Percentiles rank a stretch among this genome's conserved stretches.
Conservation (phyloP, 1,140 invertebrate genomes). For the Triops cancriformis region DNA sequence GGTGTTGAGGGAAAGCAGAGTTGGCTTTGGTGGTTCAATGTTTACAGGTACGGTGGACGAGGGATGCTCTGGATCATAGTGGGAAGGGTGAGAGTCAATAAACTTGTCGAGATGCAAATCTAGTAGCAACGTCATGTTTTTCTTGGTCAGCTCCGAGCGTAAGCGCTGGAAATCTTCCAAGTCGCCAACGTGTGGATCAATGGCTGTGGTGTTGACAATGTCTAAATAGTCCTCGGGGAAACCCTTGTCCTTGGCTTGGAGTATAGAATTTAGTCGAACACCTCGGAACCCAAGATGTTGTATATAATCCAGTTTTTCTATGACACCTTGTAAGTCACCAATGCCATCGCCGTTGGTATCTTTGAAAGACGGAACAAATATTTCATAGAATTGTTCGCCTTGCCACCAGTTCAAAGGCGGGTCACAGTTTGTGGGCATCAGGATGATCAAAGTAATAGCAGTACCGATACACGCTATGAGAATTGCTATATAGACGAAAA, state of each 20-base stretch:
- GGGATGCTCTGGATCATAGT: conserved; percentile 25
- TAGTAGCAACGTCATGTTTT: conserved; percentile 60
- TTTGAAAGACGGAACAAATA: conserved; percentile 71
- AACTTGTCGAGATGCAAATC: conserved; percentile 61
- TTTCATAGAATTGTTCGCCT: conserved; percentile 68
- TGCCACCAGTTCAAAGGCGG: conserved; percentile 64
- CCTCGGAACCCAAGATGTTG: conserved; percentile 52
- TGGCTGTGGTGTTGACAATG: conserved; percentile 49
- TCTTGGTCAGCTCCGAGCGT: conserved; percentile 48
- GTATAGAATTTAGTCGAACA: conserved; percentile 65
- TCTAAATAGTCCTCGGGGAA: conserved; percentile 61
- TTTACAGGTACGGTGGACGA: not conserved
- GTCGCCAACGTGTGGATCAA: conserved; percentile 55
- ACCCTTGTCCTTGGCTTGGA: conserved; percentile 50
- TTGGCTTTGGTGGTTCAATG: not conserved
- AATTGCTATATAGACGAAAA: conserved; percentile 58
- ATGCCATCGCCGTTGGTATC: conserved; percentile 49
- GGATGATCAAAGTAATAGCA: conserved; percentile 57
- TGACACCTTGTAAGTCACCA: conserved; percentile 62
- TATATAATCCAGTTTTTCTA: conserved; percentile 56
- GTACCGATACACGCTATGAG: conserved; percentile 57
- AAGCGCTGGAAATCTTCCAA: conserved; percentile 55
- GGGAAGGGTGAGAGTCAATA: conserved; percentile 38
- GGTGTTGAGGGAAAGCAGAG: not conserved
- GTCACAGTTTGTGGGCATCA: conserved; percentile 60